Conservation (phyloP, 2,113 vertebrate genomes). For the Anthoscopus minutus region DNA sequence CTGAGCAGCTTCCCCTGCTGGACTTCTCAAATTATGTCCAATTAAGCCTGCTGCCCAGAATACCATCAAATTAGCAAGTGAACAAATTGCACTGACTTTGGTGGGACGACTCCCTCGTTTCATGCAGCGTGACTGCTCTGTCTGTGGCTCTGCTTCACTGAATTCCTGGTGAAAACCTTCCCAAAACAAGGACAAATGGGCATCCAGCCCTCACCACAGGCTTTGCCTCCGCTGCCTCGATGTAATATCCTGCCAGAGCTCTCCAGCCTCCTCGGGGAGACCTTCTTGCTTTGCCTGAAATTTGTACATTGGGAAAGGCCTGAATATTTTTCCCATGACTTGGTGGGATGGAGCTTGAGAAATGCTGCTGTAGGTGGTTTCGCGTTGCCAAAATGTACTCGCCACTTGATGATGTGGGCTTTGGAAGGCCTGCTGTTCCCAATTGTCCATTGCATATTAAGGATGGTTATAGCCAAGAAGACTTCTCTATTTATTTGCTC, state of each 20-base stretch:
- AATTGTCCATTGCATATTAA: constrained; percentile 79
- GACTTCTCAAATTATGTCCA: background rate
- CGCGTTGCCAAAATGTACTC: constrained; percentile 70
- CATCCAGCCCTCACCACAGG: background rate
- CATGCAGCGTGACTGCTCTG: fast-evolving
- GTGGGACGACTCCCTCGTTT: fast-evolving
- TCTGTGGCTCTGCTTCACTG: background rate
- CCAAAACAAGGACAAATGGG: background rate
- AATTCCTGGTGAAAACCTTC: background rate
- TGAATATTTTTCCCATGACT: constrained; percentile 15
- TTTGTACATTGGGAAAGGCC: background rate
- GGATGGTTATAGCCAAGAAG: constrained; percentile 69
- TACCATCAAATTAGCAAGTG: background rate
- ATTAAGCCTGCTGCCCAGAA: constrained; percentile 4
- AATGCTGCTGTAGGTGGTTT: background rate
- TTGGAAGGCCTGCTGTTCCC: constrained; percentile 71
- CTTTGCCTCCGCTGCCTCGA: fast-evolving
- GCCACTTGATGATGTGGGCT: constrained; percentile 68
- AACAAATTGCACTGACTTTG: background rate
- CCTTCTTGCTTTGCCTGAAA: background rate
- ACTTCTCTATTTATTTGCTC: constrained; percentile 71
- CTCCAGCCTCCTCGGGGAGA: background rate
- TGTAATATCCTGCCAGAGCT: background rate
- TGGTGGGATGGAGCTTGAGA: constrained; percentile 8
- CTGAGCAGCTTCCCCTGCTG: background rate